A percentile compares a stretch with the other conserved stretches of the same genome.
Conservation (phyloP, 2,797 vertebrate species). For the Spinibarbus caldwelli region DNA sequence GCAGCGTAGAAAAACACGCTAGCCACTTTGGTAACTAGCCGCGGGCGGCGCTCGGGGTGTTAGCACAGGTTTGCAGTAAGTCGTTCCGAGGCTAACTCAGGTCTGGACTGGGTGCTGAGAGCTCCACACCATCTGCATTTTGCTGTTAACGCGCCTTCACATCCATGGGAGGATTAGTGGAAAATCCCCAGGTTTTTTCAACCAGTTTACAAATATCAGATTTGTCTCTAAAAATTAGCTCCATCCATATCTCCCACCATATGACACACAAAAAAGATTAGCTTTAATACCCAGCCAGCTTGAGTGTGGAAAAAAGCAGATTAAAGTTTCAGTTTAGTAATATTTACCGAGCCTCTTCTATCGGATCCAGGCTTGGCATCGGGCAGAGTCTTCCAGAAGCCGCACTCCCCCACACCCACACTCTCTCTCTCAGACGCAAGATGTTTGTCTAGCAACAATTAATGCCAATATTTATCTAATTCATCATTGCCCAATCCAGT, state of each 20-base stretch:
- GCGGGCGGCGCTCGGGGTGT: background rate
- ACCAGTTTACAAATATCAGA: constrained; percentile 88
- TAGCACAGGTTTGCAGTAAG: constrained; percentile 72
- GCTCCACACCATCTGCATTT: constrained; percentile 83
- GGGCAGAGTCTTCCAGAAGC: constrained; percentile 70
- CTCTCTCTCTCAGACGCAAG: constrained; percentile 63
- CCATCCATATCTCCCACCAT: constrained; percentile 84
- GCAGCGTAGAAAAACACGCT: constrained; percentile 64
- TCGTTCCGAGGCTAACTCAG: constrained; percentile 65
- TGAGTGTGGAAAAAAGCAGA: constrained; percentile 85
- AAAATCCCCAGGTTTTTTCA: constrained; percentile 82
- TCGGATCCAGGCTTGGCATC: constrained; percentile 65
- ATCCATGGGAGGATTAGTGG: constrained; percentile 81
- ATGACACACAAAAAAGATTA: constrained; percentile 88
- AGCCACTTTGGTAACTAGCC: constrained; percentile 62
- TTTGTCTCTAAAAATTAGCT: constrained; percentile 88
- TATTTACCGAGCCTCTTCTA: constrained; percentile 79
- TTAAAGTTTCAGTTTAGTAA: constrained; percentile 87
- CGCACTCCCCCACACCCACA: constrained; percentile 44
- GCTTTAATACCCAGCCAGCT: constrained; percentile 84
- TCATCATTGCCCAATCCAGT: constrained; percentile 77
- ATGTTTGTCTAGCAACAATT: constrained; percentile 79
- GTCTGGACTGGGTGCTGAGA: constrained; percentile 69
- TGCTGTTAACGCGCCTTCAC: constrained; percentile 82
- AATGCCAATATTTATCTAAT: constrained; percentile 82